These are phyloP conservation scores for Drepana arcuata DNA, from an alignment of 1,140 invertebrate species.

Conservation along the genomic window DNA sequence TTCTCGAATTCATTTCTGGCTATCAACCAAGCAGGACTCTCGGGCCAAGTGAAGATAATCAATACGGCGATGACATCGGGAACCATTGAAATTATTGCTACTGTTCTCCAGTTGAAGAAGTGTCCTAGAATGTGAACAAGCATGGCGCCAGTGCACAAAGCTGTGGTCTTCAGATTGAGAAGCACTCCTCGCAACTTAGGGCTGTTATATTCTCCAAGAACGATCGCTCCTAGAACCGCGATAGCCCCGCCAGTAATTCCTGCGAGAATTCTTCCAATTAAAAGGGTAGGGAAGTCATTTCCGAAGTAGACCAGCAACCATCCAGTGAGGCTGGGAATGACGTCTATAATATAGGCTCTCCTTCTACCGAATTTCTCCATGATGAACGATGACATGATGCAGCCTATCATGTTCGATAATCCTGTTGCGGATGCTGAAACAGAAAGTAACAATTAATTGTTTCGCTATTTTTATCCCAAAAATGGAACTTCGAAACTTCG, in stretches of 20 bases:
- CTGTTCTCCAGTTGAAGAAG: conserved; percentile 22
- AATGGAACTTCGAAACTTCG: not conserved
- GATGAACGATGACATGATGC: conserved; percentile 35
- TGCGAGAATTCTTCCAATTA: conserved; percentile 28
- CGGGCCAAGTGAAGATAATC: conserved; percentile 30
- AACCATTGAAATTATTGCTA: conserved; percentile 20
- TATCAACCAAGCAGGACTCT: conserved; percentile 34
- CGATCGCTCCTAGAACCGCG: conserved; percentile 21
- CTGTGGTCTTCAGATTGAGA: conserved; percentile 23
- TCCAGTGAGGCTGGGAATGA: conserved; percentile 33
- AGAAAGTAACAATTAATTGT: not conserved
- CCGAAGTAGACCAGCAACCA: conserved; percentile 42
- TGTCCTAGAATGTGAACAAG: conserved; percentile 25
- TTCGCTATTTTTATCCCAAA: not conserved
- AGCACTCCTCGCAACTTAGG: conserved; percentile 33
- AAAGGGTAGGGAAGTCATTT: conserved; percentile 16
- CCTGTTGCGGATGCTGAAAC: conserved; percentile 44
- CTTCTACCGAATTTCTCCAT: conserved; percentile 47
- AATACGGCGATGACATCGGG: conserved; percentile 23
- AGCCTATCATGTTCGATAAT: conserved; percentile 36
- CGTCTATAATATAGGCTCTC: conserved; percentile 35
- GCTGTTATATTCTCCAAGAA: conserved; percentile 37
- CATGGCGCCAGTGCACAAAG: conserved; percentile 22
- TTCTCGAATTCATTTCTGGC: conserved; percentile 27
- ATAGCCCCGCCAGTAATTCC: conserved; percentile 34